Base-by-base conservation (phyloP, 2,113 vertebrate species). In the Ciconia boyciana region DNA sequence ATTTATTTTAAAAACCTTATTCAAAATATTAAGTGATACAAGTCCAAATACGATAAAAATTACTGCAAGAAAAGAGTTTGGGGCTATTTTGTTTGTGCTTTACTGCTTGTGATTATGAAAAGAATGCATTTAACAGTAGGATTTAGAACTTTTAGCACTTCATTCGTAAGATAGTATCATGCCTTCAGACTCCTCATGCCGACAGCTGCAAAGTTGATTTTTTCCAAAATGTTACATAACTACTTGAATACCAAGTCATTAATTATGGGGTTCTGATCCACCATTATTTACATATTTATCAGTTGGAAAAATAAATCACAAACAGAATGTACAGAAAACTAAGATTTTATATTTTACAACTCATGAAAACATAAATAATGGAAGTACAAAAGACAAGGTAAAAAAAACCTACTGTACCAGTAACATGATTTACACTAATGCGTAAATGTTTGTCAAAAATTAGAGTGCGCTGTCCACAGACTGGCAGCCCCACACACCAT, bases 1-100 rank as follows among this genome's bases (percentile, higher is more conserved):
- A 90, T 98, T 98, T 98, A 98, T 98, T 98, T 98, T 92, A 97
- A 95, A 98, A 98, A 97, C 82, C 88, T 97, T 98, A 97, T 98
- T 97, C 97, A 98, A 98, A 98, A 98, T 97, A 98, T 95, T 97
- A 97, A 95, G 95, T 97, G 96, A 98, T 97, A 98, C 96, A 98
- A 97, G 97, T 96, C 97, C 97, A 97, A 96, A 96, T 96, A 97
- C n/a, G 43, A 94, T 98, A 97, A 97, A 97, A 98, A 97, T 89
- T 93, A 93, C 97, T 96, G 95, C 96, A 97, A 94, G 96, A 95
- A 94, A 96, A 97, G 87, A 89, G 92, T 94, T 87, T 64, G 13
- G 91, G 75, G 84, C 8, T 90, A 29, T 96, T 94, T 97, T 85
- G 52, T 82, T 65, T 96, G 92, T 94, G 95, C 96, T 97, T 96